Evolutionary conservation across 2,797 vertebrate species (phyloP).

Genomic region (Poeciliopsis infans): DNA sequence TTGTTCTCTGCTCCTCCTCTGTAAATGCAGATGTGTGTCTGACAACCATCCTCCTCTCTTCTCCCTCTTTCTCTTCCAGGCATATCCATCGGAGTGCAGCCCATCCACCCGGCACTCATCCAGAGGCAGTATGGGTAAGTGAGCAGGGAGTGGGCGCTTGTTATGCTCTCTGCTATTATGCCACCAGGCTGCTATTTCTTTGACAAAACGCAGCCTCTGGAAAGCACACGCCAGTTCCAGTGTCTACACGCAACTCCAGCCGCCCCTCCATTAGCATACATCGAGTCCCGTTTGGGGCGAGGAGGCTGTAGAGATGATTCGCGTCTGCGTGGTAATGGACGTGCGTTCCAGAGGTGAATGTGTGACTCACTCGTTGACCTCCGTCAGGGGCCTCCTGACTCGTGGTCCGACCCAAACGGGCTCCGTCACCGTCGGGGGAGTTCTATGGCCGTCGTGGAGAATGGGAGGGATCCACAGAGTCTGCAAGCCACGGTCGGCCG

Average conservation of each 20-base stretch:
- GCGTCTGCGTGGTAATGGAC: constrained; percentile 64
- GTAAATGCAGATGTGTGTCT: constrained; percentile 79
- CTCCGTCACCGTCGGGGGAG: constrained; percentile 32
- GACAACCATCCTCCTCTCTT: constrained; percentile 71
- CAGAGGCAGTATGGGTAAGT: constrained; percentile 97
- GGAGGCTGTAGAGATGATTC: constrained; percentile 49
- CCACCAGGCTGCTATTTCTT: constrained; percentile 56
- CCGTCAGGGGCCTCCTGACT: constrained; percentile 42
- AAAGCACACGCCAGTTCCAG: constrained; percentile 71
- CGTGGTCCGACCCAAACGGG: constrained; percentile 33
- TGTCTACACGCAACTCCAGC: constrained; percentile 58
- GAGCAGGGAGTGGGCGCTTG: constrained; percentile 66
- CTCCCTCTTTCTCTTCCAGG: constrained; percentile 79
- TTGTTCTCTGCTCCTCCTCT: constrained; percentile 76
- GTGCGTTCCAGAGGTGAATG: constrained; percentile 65
- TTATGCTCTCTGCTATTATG: constrained; percentile 49
- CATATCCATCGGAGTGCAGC: constrained; percentile 92
- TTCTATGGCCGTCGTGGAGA: constrained; percentile 41
- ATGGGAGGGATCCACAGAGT: constrained; percentile 28
- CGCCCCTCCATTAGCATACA: constrained; percentile 61
- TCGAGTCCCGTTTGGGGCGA: constrained; percentile 23
- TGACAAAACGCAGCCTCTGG: constrained; percentile 67
- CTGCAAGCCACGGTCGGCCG: constrained; percentile 37
- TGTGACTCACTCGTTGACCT: constrained; percentile 63
- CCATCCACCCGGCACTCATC: constrained; percentile 93